A percentile compares a stretch with the other conserved stretches of the same genome.
Conservation (phyloP, 2,113 vertebrate species). For the Prunella fulvescens region DNA sequence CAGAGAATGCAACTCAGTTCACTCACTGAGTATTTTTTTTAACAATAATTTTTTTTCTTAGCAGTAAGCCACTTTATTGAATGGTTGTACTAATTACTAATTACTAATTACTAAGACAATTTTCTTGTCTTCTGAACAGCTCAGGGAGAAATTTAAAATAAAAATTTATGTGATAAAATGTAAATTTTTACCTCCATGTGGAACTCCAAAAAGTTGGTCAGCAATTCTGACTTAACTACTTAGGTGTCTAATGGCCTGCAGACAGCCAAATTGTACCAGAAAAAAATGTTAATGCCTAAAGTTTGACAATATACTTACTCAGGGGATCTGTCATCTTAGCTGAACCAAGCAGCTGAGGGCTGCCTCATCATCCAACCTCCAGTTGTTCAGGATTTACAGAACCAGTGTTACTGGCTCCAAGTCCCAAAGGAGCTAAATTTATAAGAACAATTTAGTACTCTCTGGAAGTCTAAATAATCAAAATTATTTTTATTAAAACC, state of each 20-base stretch:
- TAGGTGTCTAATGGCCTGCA: neutral
- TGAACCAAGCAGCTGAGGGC: neutral
- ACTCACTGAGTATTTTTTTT: neutral
- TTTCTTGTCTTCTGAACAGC: neutral
- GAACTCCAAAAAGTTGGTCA: neutral
- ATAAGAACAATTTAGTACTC: neutral
- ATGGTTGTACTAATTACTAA: neutral
- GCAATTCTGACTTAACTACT: neutral
- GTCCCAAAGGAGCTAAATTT: neutral
- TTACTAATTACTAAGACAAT: too few species aligned
- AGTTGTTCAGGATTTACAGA: neutral
- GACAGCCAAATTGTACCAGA: neutral
- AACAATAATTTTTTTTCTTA: neutral
- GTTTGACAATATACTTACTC: neutral
- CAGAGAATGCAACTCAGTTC: neutral
- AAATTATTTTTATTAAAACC: neutral
- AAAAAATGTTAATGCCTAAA: neutral
- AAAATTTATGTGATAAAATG: neutral
- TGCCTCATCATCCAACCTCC: neutral
- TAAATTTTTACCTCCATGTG: neutral
- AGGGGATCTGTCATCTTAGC: neutral
- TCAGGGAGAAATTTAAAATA: neutral
- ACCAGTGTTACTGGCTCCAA: accelerated
- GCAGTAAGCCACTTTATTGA: neutral
- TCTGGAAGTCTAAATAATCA: neutral